Percentiles rank a stretch among this genome's conserved stretches.
These are phyloP conservation scores for Halcyon malimbica DNA, from an alignment of 2,113 vertebrate genomes.

Conservation along the genomic window DNA sequence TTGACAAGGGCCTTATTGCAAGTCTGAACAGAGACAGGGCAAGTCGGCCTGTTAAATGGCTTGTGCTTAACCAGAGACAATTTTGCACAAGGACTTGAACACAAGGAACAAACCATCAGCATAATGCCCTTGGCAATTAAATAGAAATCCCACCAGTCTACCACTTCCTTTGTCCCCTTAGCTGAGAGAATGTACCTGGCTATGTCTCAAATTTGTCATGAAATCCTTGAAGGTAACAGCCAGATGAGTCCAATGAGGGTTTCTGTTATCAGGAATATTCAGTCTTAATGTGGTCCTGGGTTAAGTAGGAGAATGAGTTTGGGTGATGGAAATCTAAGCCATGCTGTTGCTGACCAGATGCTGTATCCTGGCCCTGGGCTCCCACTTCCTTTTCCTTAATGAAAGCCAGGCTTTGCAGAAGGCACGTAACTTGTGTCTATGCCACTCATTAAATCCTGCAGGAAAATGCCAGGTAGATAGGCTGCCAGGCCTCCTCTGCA, in stretches of 20 bases:
- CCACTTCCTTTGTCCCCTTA: background rate
- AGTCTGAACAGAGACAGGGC: conserved; percentile 33
- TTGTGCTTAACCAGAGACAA: background rate
- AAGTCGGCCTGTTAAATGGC: background rate
- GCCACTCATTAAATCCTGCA: background rate
- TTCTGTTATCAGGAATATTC: background rate
- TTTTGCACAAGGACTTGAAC: background rate
- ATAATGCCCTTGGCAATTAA: background rate
- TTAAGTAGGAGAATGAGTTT: background rate
- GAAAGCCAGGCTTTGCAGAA: background rate
- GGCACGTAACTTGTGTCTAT: background rate
- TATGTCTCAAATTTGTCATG: background rate
- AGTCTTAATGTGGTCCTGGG: background rate
- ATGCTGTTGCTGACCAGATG: background rate
- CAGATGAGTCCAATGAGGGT: background rate
- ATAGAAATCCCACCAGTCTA: background rate
- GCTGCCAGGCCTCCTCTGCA: background rate
- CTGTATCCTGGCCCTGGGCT: background rate
- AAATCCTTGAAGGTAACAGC: background rate
- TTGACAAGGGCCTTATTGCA: conserved; percentile 60
- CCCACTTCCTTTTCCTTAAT: background rate
- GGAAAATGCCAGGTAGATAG: background rate
- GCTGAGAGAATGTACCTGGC: background rate
- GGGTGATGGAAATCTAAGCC: background rate
- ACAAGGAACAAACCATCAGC: background rate